Evolutionary conservation across 2,113 vertebrate genomes (phyloP), one percentile per base, ranked within the genome.

Genomic region (Cheilinus undulatus): DNA sequence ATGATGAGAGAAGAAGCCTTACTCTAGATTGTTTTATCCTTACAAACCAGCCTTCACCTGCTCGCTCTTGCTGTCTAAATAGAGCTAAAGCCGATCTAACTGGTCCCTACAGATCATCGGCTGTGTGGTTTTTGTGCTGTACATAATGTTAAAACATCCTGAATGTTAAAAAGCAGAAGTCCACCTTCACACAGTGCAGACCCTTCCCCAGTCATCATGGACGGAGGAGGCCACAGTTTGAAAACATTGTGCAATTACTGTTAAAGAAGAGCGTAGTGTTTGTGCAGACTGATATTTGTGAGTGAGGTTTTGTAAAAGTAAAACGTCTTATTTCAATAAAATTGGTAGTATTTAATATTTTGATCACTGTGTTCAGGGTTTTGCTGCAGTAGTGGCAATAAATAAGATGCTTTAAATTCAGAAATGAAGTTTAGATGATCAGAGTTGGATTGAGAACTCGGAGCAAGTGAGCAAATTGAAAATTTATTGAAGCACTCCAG

Each of bases 271-370:
- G 60, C 46, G 69, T 73, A 82, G 73, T 91, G 85, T 87, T 85
- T 89, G 87, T 90, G 83, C 80, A 87, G 80, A 84, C 69, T 86
- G 80, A 87, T 87, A 57, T 83, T 85, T 92, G 87, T 91, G 79
- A 86, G 83, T 91, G 86, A 89, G 76, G 57, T 91, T 93, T 93
- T 45, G 88, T 92, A 92, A 93, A 92, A 92, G 88, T 90, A 86
- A 90, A 89, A 83, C 53, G 48, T 87, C 72, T 92, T 66, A 89
- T 91, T 93, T 93, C 83, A 94, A 90, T 94, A 93, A 92, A 94
- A 77, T 83, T 88, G 75, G 57, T 91, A 76, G 87, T 87, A 86
- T 89, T 90, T 58, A 83, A 73, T 56, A 66, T 51, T 69, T 69
- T 71, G 60, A 67, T 54, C 12, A 32, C 8, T 66, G 32, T 83